phyloP scores from a whole-genome alignment of 1,140 invertebrate species.

The Hetaerina americana region DNA sequence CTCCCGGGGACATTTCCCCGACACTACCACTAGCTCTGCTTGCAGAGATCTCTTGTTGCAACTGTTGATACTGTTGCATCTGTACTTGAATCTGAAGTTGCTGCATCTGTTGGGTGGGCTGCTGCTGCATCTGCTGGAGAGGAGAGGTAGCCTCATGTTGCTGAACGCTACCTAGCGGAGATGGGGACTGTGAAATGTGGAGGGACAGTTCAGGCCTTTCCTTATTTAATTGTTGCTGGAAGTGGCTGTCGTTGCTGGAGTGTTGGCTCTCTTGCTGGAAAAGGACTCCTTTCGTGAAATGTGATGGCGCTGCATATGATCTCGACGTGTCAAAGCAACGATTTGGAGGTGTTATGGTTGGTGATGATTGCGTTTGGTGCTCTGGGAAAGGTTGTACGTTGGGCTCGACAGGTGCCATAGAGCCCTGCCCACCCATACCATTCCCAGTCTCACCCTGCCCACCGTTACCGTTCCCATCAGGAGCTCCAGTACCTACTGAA shows the following conservation, averaged over 20 bases:
- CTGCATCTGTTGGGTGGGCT: constrained; percentile 39
- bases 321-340: constrained; percentile 32
- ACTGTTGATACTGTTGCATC: constrained; percentile 20
- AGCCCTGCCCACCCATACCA: constrained; percentile 19
- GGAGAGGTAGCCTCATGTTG: constrained; percentile 13
- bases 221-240: constrained; percentile 25
- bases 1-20: not conserved
- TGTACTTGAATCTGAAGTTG: constrained; percentile 55
- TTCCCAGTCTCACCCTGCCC: constrained; percentile 2
- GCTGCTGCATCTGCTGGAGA: constrained; percentile 16
- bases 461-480: constrained; percentile 25
- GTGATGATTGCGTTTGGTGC: constrained; percentile 31
- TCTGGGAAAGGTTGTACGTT: constrained; percentile 55
- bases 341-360: constrained; percentile 26
- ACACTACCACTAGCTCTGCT: constrained; percentile 1
- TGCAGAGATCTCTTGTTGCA: constrained; percentile 15
- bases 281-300: constrained; percentile 17
- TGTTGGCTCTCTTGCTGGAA: constrained; percentile 8
- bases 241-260: constrained; percentile 6
- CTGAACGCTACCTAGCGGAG: not conserved
- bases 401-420: constrained; percentile 47
- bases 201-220: constrained; percentile 32
- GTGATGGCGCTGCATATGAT: constrained; percentile 17
- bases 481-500: constrained; percentile 46
- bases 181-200: constrained; percentile 21